Base-by-base conservation (phyloP, 1,140 invertebrate species). In the Cydia splendana region DNA sequence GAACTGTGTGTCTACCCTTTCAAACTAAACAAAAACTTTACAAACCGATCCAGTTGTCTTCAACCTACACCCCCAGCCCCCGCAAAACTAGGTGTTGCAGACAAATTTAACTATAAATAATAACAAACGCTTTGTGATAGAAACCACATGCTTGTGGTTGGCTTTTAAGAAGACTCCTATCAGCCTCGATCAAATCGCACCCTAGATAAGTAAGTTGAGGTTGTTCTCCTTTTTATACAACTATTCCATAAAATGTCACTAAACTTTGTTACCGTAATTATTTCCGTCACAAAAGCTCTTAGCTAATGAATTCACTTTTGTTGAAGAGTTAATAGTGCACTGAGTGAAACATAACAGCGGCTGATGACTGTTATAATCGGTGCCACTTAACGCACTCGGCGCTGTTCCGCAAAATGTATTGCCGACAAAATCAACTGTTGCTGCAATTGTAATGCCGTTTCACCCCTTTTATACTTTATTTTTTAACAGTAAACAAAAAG, bases 261-360 rank as follows among this genome's bases (percentile, higher is more conserved):
- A 57, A 57, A 62, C 57, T 20, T 62, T 62, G 57, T 62, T 3
- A 62, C 57, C 10, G 7, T 62, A 62, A 62, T 62, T 12, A 62
- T 7, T 18, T 6, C 51, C 57, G 10, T 24, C 57, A 62, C 57
- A 62, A 62, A 24, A 62, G 57, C 57, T 62, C 57, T 62, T 24
- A 62, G 57, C 57, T 62, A 62, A 62, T 62, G 57, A 62, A 62
- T 62, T 62, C 57, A 62, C 57, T 62, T 62, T 62, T 62, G 57
- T 62, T 20, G 57, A 62, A 62, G 20, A 62, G 57, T 62, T 62
- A 62, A 62, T 62, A 62, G 57, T 62, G 57, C 57, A 62, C 57
- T 62, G 57, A 62, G 57, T 62, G 57, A 62, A 62, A 62, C 57
- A 62, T 62, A 62, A 62, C 57, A 62, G 57, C 57, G 9, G 20